Evolutionary conservation across 2,113 vertebrate species (phyloP), one percentile per base, ranked within the genome.

Genomic region (Mesoclemmys tuberculata): DNA sequence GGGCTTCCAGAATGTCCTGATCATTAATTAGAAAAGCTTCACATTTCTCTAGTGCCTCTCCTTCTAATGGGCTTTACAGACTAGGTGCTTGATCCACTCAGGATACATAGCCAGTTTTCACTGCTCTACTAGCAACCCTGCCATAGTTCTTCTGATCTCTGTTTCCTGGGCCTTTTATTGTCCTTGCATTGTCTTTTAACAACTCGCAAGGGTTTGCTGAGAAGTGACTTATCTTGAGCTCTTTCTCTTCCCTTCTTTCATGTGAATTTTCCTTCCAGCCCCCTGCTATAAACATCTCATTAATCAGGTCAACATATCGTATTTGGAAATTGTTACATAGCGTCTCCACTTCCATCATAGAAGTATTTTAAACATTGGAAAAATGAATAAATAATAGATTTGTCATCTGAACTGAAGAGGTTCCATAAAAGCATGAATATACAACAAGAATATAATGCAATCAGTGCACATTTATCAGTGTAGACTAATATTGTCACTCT

Each of bases 391-490:
- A 10, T 24, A 58, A 58, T 5, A 44, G 81, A 16, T 41, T 24
- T 44, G 41, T n/a, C 26, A 81, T 35, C 14, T 0, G 0, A 29
- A 77, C 24, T 27, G 44, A 24, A 44, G 31, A 46, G 14, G 24
- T 52, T 21, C 6, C 5, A 35, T 49, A 13, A 48, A 16, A 49
- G 21, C 10, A 2, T 0, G 4, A 61, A 51, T 24, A 38, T 6
- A 16, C 49, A 26, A 13, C 22, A 12, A 10, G 27, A 14, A 2
- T 74, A 48, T 22, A 1, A 3, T 4, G 64, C 1, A 29, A 64
- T 21, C n/a, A 44, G 11, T 22, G 22, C 44, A 10, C 5, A 1
- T 71, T 26, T 74, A 21, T 51, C 22, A 3, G 22, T 26, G 26
- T 8, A 21, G 31, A 4, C 2, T 10, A 21, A 26, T 61, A 10